Percentiles rank a stretch among this genome's conserved stretches.
Evolutionary conservation across 2,113 vertebrate genomes (phyloP).

Genomic region (Camarhynchus parvulus): DNA sequence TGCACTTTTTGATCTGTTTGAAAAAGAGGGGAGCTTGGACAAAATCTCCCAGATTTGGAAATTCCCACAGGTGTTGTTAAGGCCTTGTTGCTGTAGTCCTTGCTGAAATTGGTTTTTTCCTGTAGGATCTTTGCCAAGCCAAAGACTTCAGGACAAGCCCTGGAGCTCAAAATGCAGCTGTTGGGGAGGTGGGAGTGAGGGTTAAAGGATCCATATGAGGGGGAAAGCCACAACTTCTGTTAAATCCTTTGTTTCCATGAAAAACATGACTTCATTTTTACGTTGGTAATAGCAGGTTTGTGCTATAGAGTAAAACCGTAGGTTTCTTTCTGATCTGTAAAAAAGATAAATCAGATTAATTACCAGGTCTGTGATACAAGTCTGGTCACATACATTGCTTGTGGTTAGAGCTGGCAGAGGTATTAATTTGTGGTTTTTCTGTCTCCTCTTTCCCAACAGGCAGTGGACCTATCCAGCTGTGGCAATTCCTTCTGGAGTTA

Average conservation of each 20-base stretch:
- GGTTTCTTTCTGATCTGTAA: neutral
- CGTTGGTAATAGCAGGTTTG: neutral
- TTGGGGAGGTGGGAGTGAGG: neutral
- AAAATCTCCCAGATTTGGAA: neutral
- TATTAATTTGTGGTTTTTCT: neutral
- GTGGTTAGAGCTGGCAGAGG: neutral
- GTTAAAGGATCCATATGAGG: neutral
- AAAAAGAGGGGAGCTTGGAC: neutral
- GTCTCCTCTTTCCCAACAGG: slow-evolving; percentile 66
- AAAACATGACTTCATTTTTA: neutral
- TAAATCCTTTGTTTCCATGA: neutral
- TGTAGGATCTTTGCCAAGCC: neutral
- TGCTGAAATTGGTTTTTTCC: neutral
- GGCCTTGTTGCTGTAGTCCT: neutral
- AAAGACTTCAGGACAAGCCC: neutral
- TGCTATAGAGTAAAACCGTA: neutral
- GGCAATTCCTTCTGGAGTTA: slow-evolving; percentile 90
- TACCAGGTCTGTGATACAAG: neutral
- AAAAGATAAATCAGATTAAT: neutral
- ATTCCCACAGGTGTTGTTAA: neutral
- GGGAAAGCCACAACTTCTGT: neutral
- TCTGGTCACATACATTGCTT: neutral
- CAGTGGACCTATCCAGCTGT: slow-evolving; percentile 90
- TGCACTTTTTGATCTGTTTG: neutral
- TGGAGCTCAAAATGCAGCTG: neutral